Evolutionary conservation across 2,113 vertebrate species (phyloP).

Genomic region (Heliornis fulica): DNA sequence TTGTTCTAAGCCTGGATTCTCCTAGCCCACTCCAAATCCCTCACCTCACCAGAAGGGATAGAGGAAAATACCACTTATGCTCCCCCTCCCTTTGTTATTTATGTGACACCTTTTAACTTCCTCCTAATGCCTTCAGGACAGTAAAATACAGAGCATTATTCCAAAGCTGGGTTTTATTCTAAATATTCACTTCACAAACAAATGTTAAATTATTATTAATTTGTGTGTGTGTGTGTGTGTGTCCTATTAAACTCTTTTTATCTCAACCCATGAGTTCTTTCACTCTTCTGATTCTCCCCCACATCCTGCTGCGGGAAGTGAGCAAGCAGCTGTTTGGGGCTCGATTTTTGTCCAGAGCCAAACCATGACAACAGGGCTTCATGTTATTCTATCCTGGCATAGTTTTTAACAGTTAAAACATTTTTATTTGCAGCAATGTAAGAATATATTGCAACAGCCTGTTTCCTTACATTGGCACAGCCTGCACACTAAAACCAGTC

Average conservation of each 20-base stretch:
- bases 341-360: too few relatives aligned
- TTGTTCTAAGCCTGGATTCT: too few relatives aligned
- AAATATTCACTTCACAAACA: background rate
- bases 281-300: too few relatives aligned
- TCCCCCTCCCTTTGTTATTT: too few relatives aligned
- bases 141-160: background rate
- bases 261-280: too few relatives aligned
- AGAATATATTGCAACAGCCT: background rate
- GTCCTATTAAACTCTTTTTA: too few relatives aligned
- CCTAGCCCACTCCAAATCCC: too few relatives aligned
- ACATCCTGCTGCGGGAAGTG: too few relatives aligned
- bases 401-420: background rate
- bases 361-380: background rate
- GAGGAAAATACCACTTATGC: too few relatives aligned
- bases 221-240: too few relatives aligned
- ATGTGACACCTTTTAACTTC: background rate
- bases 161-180: background rate
- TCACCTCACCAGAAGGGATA: too few relatives aligned
- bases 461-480: background rate
- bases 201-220: background rate
- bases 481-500: background rate
- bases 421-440: background rate
- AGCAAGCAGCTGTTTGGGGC: too few relatives aligned
- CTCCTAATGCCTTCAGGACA: background rate
- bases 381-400: background rate